Percentiles rank a stretch among this genome's conserved stretches.
These are phyloP conservation scores for Chesias legatella DNA, from an alignment of 2,888 invertebrate species.

Conservation along the genomic window DNA sequence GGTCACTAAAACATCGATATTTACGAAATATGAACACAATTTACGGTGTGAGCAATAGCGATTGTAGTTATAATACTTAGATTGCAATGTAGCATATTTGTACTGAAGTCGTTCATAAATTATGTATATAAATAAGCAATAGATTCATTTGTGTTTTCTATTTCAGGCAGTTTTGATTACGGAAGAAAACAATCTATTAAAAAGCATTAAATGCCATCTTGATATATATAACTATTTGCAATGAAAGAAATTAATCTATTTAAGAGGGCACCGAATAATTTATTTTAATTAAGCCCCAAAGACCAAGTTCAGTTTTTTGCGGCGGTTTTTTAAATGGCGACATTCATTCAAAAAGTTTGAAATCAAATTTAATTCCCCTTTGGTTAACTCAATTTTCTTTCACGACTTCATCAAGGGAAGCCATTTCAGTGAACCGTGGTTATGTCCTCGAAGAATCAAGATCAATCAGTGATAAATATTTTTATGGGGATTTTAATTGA, in stretches of 20 bases:
- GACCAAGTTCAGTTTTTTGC: conserved; percentile 60
- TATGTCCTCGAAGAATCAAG: conserved; percentile 75
- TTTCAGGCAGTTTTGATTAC: no score
- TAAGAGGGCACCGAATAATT: conserved; percentile 62
- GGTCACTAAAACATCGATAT: conserved; percentile 12
- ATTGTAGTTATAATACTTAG: not conserved
- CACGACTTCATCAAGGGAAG: conserved; percentile 75
- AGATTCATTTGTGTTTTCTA: no score
- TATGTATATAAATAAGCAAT: no score
- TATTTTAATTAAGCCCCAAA: conserved; percentile 67
- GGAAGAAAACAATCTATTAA: no score
- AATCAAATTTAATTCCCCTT: conserved; percentile 78
- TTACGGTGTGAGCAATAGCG: not conserved
- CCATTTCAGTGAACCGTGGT: conserved; percentile 73
- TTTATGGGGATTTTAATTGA: conserved; percentile 61
- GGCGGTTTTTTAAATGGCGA: conserved; percentile 61
- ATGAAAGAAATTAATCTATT: conserved; percentile 56
- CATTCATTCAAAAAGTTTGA: conserved; percentile 74
- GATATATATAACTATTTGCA: conserved; percentile 59
- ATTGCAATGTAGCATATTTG: no score
- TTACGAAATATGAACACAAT: conserved; percentile 5
- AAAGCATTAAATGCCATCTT: no score
- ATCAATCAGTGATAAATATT: conserved; percentile 68
- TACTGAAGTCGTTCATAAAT: no score
- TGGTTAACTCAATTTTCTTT: conserved; percentile 77